Evolutionary conservation across 2,113 vertebrate species (phyloP).

Genomic region (Cacatua alba): DNA sequence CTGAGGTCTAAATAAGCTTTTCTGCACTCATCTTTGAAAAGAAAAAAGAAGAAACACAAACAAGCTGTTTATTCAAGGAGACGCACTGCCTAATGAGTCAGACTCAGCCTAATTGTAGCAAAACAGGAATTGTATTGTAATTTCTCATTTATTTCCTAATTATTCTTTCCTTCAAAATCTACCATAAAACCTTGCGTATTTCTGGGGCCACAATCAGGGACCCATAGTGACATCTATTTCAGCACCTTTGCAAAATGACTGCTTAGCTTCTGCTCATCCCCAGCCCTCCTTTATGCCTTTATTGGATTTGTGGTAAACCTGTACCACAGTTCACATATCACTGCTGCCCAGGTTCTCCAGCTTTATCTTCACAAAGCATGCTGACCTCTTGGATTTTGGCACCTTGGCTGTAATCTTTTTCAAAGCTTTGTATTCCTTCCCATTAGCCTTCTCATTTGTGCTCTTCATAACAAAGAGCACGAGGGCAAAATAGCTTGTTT

Average conservation of each 20-base stretch:
- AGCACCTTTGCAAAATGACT: background rate
- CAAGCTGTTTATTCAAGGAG: background rate
- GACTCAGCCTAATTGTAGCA: background rate
- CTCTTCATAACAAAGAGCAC: background rate
- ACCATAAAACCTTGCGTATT: background rate
- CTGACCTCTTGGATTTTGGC: background rate
- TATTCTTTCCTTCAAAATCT: background rate
- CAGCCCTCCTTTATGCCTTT: background rate
- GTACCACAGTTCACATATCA: background rate
- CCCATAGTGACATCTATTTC: background rate
- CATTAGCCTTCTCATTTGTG: background rate
- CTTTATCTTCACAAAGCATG: background rate
- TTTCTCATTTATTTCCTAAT: background rate
- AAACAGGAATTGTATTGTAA: background rate
- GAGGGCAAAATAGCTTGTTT: background rate
- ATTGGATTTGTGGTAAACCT: background rate
- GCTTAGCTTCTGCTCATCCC: background rate
- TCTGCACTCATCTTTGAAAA: background rate
- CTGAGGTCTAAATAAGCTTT: background rate
- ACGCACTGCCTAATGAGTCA: background rate
- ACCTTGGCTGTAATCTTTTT: background rate
- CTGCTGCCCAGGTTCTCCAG: background rate
- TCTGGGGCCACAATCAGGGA: background rate
- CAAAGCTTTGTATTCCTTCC: background rate
- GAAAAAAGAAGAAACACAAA: background rate